Base-by-base conservation (phyloP, 1,140 invertebrate genomes). In the Charaxes varanes region DNA sequence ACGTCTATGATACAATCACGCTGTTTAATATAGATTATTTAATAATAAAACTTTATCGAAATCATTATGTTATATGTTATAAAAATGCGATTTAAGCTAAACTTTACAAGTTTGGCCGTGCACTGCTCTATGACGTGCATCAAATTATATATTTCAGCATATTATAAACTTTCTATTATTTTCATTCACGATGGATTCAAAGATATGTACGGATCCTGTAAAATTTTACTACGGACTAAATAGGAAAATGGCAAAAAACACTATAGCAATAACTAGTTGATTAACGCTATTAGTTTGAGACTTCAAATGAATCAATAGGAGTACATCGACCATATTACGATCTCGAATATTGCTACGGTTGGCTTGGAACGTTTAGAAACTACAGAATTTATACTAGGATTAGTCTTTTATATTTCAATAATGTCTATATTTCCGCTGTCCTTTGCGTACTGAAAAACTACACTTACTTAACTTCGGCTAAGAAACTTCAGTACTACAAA, bases 201-300 rank as follows among this genome's bases (percentile, higher is more conserved):
- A 55, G 60, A 62, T 62, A 62, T 62, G 60, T 62, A 55, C 38
- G 24, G 50, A 47, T 51, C 46, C 37, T 49, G 47, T 51, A 55
- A 55, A 50, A 19, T 48, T 42, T 54, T 34, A 49, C 51, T 54
- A 54, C 37, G 36, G 37, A 54, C 51, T 54, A 54, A 41, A 23
- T 53, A 53, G 46, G 45, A 49, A 48, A 53, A 33, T 48, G 50
- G 50, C 44, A 28, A 47, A 32, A 17, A 31, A 18, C 14, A 27
- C 1, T 30, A 30, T 30, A n/a, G 27, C 4, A 31, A 23, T n/a
- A n/a, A n/a, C n/a, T n/a, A n/a, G n/a, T n/a, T n/a, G n/a, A n/a
- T n/a, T n/a, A n/a, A n/a, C n/a, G n/a, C n/a, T n/a, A n/a, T 4
- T 5, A 31, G 12, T 13, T 27, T 14, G 12, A 27, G 26, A 13